Evolutionary conservation across 1,140 invertebrate species (phyloP).

Genomic region (Drosophila subobscura): DNA sequence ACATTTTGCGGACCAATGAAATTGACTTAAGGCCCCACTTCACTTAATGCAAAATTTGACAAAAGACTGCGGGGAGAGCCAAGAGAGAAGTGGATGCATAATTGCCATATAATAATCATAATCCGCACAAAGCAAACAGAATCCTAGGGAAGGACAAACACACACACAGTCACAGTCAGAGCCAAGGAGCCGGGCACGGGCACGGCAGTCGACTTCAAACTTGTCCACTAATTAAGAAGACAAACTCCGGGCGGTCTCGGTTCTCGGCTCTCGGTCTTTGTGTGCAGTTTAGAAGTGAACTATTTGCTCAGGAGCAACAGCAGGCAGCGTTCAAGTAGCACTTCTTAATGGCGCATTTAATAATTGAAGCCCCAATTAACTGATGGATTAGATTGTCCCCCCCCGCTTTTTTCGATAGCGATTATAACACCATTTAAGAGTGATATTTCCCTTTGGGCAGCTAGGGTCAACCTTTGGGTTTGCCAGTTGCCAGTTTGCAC

Average conservation of each 20-base stretch:
- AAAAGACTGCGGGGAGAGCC: constrained; percentile 37
- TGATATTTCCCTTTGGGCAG: neutral
- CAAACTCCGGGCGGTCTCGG: constrained; percentile 50
- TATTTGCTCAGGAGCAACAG: constrained; percentile 35
- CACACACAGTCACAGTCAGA: neutral
- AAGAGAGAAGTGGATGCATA: constrained; percentile 41
- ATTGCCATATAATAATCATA: constrained; percentile 81
- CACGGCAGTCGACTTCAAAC: constrained; percentile 30
- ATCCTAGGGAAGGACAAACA: constrained; percentile 1
- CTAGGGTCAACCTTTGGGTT: too few relatives aligned
- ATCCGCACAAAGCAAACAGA: constrained; percentile 74
- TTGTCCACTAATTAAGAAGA: constrained; percentile 80
- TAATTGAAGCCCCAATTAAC: too few relatives aligned
- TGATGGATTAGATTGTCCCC: too few relatives aligned
- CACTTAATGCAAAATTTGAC: constrained; percentile 70
- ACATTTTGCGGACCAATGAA: constrained; percentile 42
- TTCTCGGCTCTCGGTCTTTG: constrained; percentile 10
- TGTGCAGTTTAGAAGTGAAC: constrained; percentile 47
- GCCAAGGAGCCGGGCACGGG: too few relatives aligned
- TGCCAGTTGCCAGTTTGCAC: too few relatives aligned
- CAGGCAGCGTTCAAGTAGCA: too few relatives aligned
- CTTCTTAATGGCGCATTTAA: too few relatives aligned
- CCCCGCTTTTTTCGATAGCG: too few relatives aligned
- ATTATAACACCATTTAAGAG: neutral
- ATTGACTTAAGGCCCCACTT: constrained; percentile 71